These are phyloP conservation scores for Cephalopterus ornatus DNA, from an alignment of 2,113 vertebrate genomes.

Conservation along the genomic window DNA sequence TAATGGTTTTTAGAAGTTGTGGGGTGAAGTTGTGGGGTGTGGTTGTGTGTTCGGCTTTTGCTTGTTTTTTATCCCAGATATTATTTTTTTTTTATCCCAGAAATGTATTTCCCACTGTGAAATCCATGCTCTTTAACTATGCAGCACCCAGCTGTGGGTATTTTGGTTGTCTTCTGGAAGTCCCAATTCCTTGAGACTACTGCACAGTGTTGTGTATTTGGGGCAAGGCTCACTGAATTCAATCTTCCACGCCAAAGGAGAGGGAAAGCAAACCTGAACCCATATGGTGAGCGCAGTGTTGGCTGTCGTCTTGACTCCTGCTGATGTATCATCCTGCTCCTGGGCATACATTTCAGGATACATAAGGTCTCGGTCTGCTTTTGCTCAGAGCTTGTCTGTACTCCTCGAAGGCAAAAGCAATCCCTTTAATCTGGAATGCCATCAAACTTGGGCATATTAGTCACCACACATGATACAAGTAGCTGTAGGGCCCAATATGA, in stretches of 20 bases:
- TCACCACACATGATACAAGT: background rate
- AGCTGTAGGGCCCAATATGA: background rate
- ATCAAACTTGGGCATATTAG: background rate
- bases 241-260: background rate
- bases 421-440: background rate
- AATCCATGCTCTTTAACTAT: background rate
- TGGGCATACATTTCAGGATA: background rate
- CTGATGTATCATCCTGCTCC: background rate
- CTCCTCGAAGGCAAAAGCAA: constrained; percentile 26
- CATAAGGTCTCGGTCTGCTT: constrained; percentile 21
- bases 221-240: background rate
- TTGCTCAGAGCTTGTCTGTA: background rate
- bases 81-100: background rate
- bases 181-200: background rate
- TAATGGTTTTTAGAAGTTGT: background rate
- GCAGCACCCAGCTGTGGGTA: background rate
- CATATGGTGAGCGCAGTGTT: background rate
- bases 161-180: background rate
- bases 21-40: rapidly evolving
- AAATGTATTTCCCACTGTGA: no score
- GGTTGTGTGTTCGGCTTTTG: background rate
- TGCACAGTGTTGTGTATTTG: background rate
- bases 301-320: constrained; percentile 27
- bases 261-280: background rate
- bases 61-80: background rate